These are phyloP conservation scores for Dolichopus griseipennis DNA, from an alignment of 2,888 invertebrate species.

Conservation along the genomic window DNA sequence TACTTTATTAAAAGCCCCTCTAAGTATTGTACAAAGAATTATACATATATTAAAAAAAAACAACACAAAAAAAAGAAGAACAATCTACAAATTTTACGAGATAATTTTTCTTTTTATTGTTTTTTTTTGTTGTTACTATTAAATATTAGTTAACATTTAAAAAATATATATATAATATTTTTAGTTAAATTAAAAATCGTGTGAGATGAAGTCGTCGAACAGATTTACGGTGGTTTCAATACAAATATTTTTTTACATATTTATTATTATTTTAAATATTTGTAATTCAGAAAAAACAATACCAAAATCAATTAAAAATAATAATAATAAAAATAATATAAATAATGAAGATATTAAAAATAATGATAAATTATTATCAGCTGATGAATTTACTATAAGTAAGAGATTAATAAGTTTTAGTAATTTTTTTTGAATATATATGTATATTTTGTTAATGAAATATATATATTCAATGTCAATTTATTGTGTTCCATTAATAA, in stretches of 20 bases:
- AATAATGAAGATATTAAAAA: background rate
- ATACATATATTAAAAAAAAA: too few relatives aligned
- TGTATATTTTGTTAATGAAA: too few relatives aligned
- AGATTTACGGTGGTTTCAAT: background rate
- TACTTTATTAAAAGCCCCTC: too few relatives aligned
- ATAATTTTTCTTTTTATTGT: too few relatives aligned
- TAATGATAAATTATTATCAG: background rate
- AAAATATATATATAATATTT: background rate
- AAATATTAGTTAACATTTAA: slow-evolving; percentile 4
- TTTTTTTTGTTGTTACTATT: background rate
- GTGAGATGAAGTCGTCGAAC: background rate
- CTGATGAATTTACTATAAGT: slow-evolving; percentile 3
- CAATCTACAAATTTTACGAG: too few relatives aligned
- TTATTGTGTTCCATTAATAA: too few relatives aligned
- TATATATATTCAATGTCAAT: too few relatives aligned
- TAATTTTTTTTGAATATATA: too few relatives aligned
- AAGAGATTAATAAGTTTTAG: background rate
- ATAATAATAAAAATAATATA: background rate
- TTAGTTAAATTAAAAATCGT: background rate
- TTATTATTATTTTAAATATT: background rate
- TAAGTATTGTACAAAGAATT: too few relatives aligned
- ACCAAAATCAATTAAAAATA: background rate
- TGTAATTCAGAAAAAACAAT: background rate
- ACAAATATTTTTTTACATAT: background rate
- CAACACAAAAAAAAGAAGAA: too few relatives aligned